phyloP scores from a whole-genome alignment of 2,797 vertebrate genomes.

The Hyperoplus immaculatus region DNA sequence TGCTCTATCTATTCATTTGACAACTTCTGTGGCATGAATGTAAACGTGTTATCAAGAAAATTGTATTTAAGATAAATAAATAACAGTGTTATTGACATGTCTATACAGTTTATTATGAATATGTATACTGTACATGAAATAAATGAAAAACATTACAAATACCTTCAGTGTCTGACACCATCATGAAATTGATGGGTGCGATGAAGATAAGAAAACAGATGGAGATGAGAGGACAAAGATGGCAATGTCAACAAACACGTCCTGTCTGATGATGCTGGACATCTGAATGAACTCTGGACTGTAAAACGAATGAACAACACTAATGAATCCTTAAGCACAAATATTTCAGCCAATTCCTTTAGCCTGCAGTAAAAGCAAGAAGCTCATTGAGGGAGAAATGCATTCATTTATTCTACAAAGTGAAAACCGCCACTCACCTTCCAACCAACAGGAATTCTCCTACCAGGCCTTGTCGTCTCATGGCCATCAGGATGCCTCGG shows the following conservation, averaged over 20 bases:
- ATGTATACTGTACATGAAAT: no score
- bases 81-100: no score
- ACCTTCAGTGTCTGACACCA: conserved; percentile 54
- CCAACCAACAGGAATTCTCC: conserved; percentile 96
- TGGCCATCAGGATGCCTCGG: conserved; percentile 96
- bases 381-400: background rate
- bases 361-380: background rate
- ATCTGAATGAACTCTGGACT: conserved; percentile 50
- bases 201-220: conserved; percentile 62
- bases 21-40: background rate
- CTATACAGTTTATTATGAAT: no score
- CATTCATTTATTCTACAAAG: background rate
- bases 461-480: conserved; percentile 93
- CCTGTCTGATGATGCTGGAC: conserved; percentile 40
- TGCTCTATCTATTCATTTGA: background rate
- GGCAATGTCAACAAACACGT: conserved; percentile 48
- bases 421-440: conserved; percentile 87
- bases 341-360: background rate
- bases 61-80: conserved; percentile 1
- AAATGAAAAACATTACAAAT: conserved; percentile 19
- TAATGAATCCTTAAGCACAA: conserved; percentile 4
- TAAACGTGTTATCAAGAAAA: background rate
- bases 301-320: conserved; percentile 24
- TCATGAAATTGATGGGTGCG: conserved; percentile 49
- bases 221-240: conserved; percentile 63